A percentile compares a stretch with the other conserved stretches of the same genome.
Conservation (phyloP, 2,113 vertebrate species). For the Leptobrachium leishanense region DNA sequence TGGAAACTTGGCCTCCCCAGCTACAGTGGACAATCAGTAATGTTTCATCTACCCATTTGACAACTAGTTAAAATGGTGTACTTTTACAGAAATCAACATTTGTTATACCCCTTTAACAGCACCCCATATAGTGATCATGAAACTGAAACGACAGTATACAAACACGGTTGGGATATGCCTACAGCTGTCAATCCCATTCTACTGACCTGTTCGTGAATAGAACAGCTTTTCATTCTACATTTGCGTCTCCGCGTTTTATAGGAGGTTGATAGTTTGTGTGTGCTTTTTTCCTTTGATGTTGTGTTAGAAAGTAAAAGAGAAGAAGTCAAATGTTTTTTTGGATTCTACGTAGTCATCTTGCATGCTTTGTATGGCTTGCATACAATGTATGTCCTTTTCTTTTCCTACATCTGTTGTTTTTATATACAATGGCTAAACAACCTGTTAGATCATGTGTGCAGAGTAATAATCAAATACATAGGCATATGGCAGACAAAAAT, state of each 20-base stretch:
- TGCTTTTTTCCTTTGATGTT: background rate
- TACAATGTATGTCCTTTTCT: background rate
- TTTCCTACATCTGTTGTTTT: conserved; percentile 26
- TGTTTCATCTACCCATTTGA: conserved; percentile 79
- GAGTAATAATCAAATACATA: conserved; percentile 8
- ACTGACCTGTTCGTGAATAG: conserved; percentile 4
- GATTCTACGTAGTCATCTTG: no score
- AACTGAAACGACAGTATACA: conserved; percentile 10
- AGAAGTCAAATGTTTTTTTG: no score
- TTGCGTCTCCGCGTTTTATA: no score
- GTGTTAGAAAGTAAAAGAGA: background rate
- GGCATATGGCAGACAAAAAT: conserved; percentile 8
- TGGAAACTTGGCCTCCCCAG: conserved; percentile 79
- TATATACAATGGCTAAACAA: background rate
- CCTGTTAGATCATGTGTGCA: conserved; percentile 25
- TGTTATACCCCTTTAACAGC: conserved; percentile 42
- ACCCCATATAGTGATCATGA: conserved; percentile 53
- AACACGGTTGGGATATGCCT: background rate
- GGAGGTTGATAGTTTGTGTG: background rate
- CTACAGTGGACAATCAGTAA: conserved; percentile 77
- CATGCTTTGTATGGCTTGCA: no score
- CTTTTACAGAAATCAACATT: conserved; percentile 65
- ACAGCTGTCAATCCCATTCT: conserved; percentile 16
- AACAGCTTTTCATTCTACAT: background rate
- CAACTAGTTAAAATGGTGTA: conserved; percentile 76